Percentiles rank a stretch among this genome's conserved stretches.
Conservation (phyloP, 1,140 invertebrate species). For the Drosophila sproati region DNA sequence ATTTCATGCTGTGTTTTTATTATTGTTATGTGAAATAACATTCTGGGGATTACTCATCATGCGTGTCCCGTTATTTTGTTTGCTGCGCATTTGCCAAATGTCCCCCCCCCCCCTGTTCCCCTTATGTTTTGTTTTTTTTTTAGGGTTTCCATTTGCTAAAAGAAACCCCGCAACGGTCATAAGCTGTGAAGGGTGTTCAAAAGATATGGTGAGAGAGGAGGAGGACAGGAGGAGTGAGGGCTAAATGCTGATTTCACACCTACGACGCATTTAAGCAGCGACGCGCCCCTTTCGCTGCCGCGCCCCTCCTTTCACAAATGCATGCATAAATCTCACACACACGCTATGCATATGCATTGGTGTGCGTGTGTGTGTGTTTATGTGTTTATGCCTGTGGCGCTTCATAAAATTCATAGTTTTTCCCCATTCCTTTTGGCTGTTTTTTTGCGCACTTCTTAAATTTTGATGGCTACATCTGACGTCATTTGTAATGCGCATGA, state of each 20-base stretch:
- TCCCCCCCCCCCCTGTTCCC: not conserved
- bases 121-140: constrained; percentile 18
- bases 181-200: constrained; percentile 13
- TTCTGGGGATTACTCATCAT: constrained; percentile 9
- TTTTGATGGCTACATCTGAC: constrained; percentile 73
- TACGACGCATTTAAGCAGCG: constrained; percentile 42
- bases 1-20: constrained; percentile 9
- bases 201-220: not conserved
- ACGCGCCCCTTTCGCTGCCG: constrained; percentile 16
- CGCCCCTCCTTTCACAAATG: constrained; percentile 48
- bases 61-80: constrained; percentile 13
- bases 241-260: constrained; percentile 54
- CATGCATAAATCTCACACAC: constrained; percentile 66
- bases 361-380: constrained; percentile 30
- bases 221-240: constrained; percentile 3
- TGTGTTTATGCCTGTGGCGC: constrained; percentile 50
- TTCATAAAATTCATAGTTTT: constrained; percentile 63
- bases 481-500: constrained; percentile 77
- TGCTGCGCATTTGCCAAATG: constrained; percentile 59
- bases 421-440: constrained; percentile 16
- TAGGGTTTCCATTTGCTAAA: constrained; percentile 58
- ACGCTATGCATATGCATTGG: constrained; percentile 25
- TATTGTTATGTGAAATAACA: constrained; percentile 21
- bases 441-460: constrained; percentile 77
- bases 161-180: constrained; percentile 54